phyloP scores from a whole-genome alignment of 2,797 vertebrate species.

The Mico argentatus region DNA sequence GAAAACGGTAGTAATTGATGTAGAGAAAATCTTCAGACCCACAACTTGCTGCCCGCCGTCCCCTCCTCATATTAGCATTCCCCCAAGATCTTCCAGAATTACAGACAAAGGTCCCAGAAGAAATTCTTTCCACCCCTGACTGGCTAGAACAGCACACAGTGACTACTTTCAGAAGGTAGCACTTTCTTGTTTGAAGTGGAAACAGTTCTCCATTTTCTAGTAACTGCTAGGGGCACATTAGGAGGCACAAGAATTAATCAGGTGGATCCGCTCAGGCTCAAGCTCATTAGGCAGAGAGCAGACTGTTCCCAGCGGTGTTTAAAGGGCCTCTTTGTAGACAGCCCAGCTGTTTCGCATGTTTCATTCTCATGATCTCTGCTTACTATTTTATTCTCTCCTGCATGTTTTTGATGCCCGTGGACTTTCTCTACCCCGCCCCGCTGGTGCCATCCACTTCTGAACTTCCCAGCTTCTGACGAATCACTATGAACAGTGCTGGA shows the following conservation, averaged over 20 bases:
- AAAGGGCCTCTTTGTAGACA: neutral
- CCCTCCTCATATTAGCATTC: neutral
- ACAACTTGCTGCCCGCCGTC: neutral
- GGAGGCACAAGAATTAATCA: neutral
- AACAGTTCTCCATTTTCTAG: neutral
- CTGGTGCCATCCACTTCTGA: conserved; percentile 59
- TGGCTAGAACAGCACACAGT: neutral
- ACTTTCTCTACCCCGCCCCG: neutral
- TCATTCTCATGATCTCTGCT: neutral
- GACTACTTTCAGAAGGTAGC: neutral
- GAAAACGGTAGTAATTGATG: neutral
- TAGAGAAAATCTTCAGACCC: neutral
- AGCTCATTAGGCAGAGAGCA: neutral
- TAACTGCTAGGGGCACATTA: neutral
- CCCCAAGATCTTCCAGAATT: neutral
- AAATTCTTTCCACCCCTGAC: neutral
- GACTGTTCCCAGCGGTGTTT: rapidly evolving
- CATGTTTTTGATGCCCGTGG: neutral
- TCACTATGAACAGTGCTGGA: conserved; percentile 99
- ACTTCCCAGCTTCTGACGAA: conserved; percentile 93
- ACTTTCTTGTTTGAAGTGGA: neutral
- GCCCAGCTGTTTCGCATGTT: neutral
- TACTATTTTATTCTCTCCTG: conserved; percentile 3
- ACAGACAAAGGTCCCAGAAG: neutral
- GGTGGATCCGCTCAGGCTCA: neutral